Percentiles rank a stretch among this genome's conserved stretches.
Evolutionary conservation across 2,888 invertebrate genomes (phyloP).

Genomic region (Podabrus alpinus): DNA sequence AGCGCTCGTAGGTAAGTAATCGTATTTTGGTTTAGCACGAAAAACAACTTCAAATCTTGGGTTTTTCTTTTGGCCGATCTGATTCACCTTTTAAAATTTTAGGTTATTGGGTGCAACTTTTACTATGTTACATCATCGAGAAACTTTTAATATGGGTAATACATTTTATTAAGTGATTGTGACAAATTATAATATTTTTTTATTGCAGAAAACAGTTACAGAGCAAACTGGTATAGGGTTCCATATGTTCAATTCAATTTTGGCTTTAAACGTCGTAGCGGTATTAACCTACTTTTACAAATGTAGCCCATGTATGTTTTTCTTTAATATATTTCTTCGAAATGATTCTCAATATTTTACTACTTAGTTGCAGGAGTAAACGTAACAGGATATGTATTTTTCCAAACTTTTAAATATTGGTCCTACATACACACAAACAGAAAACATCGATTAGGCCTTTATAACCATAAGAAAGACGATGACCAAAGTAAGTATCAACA

Average conservation of each 20-base stretch:
- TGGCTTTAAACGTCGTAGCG: neutral
- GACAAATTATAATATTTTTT: neutral
- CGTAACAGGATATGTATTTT: neutral
- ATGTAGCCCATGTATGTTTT: neutral
- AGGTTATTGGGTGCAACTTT: neutral
- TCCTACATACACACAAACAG: neutral
- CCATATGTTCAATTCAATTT: neutral
- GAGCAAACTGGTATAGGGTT: neutral
- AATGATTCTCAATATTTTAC: neutral
- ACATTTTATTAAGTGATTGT: neutral
- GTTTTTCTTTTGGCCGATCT: no score
- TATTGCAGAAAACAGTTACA: neutral
- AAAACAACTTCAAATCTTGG: no score
- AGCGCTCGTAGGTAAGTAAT: neutral
- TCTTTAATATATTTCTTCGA: neutral
- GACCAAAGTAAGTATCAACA: neutral
- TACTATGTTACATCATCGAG: neutral
- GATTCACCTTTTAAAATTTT: neutral
- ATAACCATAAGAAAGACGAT: neutral
- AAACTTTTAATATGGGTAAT: neutral
- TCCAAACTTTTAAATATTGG: neutral
- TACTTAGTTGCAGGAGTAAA: neutral
- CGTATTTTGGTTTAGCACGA: no score
- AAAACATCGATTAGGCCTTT: neutral
- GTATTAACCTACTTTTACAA: neutral